Conservation (phyloP, 2,113 vertebrate species). For the Gadus macrocephalus region DNA sequence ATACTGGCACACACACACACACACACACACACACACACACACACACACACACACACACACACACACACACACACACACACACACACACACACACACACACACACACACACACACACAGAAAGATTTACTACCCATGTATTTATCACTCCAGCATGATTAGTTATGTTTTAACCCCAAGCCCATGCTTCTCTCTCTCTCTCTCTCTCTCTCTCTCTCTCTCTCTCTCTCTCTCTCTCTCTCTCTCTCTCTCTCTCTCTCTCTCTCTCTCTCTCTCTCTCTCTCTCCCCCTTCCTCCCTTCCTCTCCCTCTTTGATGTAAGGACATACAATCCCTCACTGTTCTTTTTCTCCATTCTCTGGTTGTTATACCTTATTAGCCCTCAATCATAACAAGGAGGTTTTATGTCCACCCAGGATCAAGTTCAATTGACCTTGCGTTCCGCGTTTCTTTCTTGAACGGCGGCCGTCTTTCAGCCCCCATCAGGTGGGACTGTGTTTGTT, state of each 20-base stretch:
- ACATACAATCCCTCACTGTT: not conserved
- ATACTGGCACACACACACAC: no score
- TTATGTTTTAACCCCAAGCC: slow-evolving; percentile 19
- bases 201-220: not conserved
- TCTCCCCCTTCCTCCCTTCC: not conserved
- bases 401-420: not conserved
- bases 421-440: slow-evolving; percentile 17
- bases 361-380: not conserved
- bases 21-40: no score
- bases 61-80: no score
- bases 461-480: slow-evolving; percentile 37
- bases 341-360: not conserved
- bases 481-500: slow-evolving; percentile 42
- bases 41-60: no score
- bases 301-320: not conserved
- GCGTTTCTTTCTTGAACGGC: slow-evolving; percentile 19
- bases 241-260: not conserved
- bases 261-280: not conserved
- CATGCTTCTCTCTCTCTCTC: not conserved
- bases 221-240: not conserved
- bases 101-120: not conserved
- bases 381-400: not conserved
- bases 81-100: no score
- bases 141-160: slow-evolving; percentile 26
- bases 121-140: slow-evolving; percentile 35